These are phyloP conservation scores for Rhagonycha fulva DNA, from an alignment of 2,888 invertebrate genomes.

Conservation along the genomic window DNA sequence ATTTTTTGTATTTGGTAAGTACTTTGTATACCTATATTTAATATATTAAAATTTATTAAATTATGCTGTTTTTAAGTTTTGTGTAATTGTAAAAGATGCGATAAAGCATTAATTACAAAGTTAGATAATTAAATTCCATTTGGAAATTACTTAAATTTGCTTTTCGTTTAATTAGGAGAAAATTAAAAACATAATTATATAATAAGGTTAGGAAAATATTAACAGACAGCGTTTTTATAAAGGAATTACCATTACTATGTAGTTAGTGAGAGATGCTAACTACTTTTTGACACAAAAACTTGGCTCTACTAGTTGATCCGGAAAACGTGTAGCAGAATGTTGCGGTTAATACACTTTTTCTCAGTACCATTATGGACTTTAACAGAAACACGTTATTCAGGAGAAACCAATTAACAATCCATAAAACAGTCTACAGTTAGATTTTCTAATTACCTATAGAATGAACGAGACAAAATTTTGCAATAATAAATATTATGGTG, in stretches of 20 bases:
- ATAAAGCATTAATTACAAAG: background rate
- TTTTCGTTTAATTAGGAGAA: background rate
- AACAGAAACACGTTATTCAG: conserved; percentile 13
- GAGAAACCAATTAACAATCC: conserved; percentile 23
- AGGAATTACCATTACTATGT: background rate
- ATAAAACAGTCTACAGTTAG: conserved; percentile 19
- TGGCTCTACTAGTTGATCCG: background rate
- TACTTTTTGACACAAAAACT: background rate
- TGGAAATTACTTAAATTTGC: background rate
- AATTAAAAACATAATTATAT: background rate
- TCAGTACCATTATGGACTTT: conserved; percentile 13
- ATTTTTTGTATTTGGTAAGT: background rate
- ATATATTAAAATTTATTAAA: background rate
- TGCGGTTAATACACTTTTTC: conserved; percentile 15
- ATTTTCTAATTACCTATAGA: conserved; percentile 6
- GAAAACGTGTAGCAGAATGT: background rate
- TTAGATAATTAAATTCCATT: background rate
- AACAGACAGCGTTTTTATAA: background rate
- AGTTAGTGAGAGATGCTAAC: background rate
- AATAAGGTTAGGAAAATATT: background rate
- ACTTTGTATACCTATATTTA: background rate
- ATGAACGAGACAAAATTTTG: background rate
- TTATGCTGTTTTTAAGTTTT: background rate
- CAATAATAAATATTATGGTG: background rate
- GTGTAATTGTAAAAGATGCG: background rate